A percentile compares a stretch with the other conserved stretches of the same genome.
Evolutionary conservation across 2,888 invertebrate genomes (phyloP).

Genomic region (Panzeria rudis): DNA sequence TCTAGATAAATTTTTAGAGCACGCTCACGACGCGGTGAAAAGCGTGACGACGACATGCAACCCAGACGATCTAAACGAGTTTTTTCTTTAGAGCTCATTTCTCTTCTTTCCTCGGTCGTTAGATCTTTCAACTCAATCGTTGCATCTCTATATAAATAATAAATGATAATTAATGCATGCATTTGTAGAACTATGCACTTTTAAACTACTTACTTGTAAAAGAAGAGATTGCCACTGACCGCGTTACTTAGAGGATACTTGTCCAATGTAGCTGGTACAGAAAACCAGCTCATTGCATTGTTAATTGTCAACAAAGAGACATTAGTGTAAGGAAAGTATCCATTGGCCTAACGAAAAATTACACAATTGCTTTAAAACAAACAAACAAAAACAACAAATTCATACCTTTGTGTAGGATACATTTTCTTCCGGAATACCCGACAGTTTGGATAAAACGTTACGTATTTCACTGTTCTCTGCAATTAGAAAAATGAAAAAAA

Average conservation of each 20-base stretch:
- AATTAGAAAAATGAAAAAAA: conserved; percentile 54
- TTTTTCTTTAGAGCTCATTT: conserved; percentile 86
- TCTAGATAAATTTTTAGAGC: conserved; percentile 90
- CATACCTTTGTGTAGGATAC: conserved; percentile 86
- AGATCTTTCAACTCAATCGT: conserved; percentile 86
- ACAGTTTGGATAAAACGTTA: conserved; percentile 84
- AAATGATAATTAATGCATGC: not conserved
- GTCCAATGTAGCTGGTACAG: conserved; percentile 84
- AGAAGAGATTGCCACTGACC: conserved; percentile 87
- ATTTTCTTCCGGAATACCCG: conserved; percentile 86
- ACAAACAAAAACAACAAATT: not conserved
- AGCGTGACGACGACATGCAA: conserved; percentile 82
- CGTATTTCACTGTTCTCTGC: conserved; percentile 84
- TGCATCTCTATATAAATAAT: conserved; percentile 85
- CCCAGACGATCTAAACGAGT: conserved; percentile 84
- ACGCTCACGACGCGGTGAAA: conserved; percentile 88
- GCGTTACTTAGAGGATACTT: conserved; percentile 86
- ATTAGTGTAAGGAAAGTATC: conserved; percentile 86
- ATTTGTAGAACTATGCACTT: not conserved
- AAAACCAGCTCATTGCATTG: conserved; percentile 87
- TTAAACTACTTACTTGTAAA: conserved; percentile 86
- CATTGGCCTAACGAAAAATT: conserved; percentile 77
- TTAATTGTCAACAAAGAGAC: conserved; percentile 86
- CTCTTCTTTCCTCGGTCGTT: conserved; percentile 86
- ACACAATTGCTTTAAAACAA: not conserved